Evolutionary conservation across 2,797 vertebrate species (phyloP).

Genomic region (Myotis findleyi): DNA sequence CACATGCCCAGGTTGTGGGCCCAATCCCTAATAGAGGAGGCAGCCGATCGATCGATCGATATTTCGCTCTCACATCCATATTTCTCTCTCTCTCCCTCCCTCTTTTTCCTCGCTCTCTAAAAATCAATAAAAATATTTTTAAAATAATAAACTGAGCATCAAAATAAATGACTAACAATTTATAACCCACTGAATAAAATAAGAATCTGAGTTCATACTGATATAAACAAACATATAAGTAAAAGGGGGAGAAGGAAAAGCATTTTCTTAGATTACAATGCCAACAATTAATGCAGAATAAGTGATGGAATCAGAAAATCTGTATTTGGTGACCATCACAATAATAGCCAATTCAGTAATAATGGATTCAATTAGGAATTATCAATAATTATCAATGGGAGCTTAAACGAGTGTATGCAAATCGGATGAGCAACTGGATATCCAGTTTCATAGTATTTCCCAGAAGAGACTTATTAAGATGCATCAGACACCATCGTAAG

Average conservation of each 20-base stretch:
- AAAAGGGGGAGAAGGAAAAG: not conserved
- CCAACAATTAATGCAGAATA: not conserved
- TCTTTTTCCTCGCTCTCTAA: not conserved
- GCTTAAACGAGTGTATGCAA: not conserved
- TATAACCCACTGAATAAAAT: slow-evolving; percentile 3
- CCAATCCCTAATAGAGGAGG: not conserved
- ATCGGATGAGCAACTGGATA: not conserved
- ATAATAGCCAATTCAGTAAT: not conserved
- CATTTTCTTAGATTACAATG: not conserved
- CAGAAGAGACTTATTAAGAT: not conserved
- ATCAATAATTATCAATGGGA: not conserved
- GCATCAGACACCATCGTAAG: not conserved
- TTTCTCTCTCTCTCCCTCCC: not conserved
- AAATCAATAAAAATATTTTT: not conserved
- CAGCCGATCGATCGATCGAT: not conserved
- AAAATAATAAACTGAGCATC: not conserved
- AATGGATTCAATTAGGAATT: not conserved
- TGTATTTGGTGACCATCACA: not conserved
- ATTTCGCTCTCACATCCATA: not conserved
- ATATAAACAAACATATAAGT: not conserved
- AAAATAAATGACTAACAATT: not conserved
- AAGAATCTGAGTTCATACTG: not conserved
- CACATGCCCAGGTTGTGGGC: not conserved
- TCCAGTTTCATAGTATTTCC: not conserved
- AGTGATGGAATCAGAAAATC: not conserved